phyloP scores from a whole-genome alignment of 2,888 invertebrate species.

The Mimachlamys varia region DNA sequence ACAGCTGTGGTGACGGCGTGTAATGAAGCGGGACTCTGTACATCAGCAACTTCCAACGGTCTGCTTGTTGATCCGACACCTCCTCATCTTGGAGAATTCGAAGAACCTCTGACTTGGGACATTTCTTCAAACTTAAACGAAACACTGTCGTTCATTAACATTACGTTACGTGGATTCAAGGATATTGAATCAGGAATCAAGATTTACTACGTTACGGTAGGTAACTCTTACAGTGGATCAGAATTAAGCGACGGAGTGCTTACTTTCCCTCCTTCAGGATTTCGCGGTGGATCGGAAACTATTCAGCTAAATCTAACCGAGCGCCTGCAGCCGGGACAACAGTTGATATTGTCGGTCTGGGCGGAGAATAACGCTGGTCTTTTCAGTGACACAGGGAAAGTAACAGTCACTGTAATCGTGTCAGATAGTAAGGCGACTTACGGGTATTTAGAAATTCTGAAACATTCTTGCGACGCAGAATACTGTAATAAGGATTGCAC shows the following conservation, averaged over 20 bases:
- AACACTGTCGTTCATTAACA: conserved; percentile 19
- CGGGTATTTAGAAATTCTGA: conserved; percentile 49
- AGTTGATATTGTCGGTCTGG: conserved; percentile 37
- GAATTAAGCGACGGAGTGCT: conserved; percentile 32
- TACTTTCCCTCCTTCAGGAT: neutral
- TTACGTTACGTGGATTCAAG: conserved; percentile 50
- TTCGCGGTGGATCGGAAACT: neutral
- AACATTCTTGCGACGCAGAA: conserved; percentile 53
- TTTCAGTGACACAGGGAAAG: conserved; percentile 50
- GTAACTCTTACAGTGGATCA: conserved; percentile 37
- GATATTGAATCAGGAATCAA: conserved; percentile 56
- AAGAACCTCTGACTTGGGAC: conserved; percentile 48
- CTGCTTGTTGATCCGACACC: conserved; percentile 42
- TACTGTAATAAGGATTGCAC: conserved; percentile 58
- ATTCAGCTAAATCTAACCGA: conserved; percentile 32
- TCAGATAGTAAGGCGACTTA: neutral
- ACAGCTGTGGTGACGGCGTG: conserved; percentile 36
- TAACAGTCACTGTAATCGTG: conserved; percentile 45
- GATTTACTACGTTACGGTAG: conserved; percentile 52
- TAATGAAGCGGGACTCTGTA: conserved; percentile 41
- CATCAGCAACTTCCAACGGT: neutral
- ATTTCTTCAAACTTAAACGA: neutral
- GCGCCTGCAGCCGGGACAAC: conserved; percentile 9
- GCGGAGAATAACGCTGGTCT: conserved; percentile 42
- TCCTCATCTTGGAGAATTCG: conserved; percentile 38